phyloP scores from a whole-genome alignment of 2,888 invertebrate genomes.

The Folsomia candida region DNA sequence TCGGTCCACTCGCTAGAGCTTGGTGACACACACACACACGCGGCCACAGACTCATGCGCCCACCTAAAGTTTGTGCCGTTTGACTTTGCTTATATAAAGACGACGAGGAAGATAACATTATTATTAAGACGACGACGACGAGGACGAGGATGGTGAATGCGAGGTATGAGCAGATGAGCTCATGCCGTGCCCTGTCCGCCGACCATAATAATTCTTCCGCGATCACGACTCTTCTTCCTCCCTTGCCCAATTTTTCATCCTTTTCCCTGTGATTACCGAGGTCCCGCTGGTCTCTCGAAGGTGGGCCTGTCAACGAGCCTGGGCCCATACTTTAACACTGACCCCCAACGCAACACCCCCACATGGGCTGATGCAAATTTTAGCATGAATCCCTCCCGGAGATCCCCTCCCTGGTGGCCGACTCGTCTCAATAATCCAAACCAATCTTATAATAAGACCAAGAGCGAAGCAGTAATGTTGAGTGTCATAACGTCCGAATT shows the following conservation, averaged over 20 bases:
- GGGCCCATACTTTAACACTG: conserved; percentile 42
- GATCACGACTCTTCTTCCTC: conserved; percentile 43
- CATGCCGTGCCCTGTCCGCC: conserved; percentile 18
- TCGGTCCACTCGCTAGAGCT: background rate
- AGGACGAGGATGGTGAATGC: too few species aligned
- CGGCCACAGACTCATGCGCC: background rate
- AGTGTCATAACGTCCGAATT: conserved; percentile 19
- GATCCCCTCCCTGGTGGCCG: conserved; percentile 37
- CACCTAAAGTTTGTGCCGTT: too few species aligned
- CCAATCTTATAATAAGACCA: conserved; percentile 13
- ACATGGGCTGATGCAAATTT: conserved; percentile 38
- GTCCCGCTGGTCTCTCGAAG: conserved; percentile 51
- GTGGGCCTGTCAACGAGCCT: conserved; percentile 51
- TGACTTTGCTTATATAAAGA: too few species aligned
- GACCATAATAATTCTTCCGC: conserved; percentile 36
- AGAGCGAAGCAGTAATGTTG: background rate
- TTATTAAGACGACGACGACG: background rate
- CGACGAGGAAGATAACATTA: background rate
- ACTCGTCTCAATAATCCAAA: conserved; percentile 17
- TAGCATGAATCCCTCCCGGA: conserved; percentile 38
- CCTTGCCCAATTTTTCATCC: conserved; percentile 50
- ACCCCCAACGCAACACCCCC: conserved; percentile 48
- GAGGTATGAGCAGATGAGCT: conserved; percentile 1
- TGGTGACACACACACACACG: background rate
- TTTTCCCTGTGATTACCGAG: conserved; percentile 43